Evolutionary conservation across 2,113 vertebrate genomes (phyloP).

Genomic region (Paradoxurus hermaphroditus): DNA sequence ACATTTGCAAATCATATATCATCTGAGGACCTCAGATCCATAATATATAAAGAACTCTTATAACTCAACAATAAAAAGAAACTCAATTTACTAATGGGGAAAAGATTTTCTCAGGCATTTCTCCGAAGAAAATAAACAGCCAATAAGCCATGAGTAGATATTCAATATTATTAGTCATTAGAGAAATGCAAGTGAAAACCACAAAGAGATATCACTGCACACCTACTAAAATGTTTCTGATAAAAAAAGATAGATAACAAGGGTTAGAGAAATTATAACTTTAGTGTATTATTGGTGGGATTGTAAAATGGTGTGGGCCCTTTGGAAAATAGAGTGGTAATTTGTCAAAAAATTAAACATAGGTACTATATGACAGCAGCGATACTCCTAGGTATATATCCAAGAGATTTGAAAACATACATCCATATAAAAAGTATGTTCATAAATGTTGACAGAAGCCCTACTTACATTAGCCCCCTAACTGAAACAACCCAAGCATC

Average conservation of each 20-base stretch:
- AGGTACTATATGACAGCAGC: background rate
- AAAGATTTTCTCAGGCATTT: background rate
- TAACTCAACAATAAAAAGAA: background rate
- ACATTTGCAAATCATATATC: background rate
- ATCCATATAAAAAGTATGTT: background rate
- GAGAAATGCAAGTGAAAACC: background rate
- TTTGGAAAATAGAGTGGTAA: background rate
- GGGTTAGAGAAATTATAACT: background rate
- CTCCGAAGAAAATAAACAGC: background rate
- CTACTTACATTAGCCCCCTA: background rate
- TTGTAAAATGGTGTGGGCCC: background rate
- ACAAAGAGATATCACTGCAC: background rate
- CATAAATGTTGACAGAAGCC: background rate
- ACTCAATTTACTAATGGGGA: background rate
- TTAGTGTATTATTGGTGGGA: background rate
- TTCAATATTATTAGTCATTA: background rate
- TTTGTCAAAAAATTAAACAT: background rate
- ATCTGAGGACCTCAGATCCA: background rate
- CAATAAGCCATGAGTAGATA: background rate
- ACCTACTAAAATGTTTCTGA: background rate
- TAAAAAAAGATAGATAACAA: background rate
- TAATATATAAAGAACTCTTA: background rate
- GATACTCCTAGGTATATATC: background rate
- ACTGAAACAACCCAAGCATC: background rate
- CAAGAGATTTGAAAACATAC: background rate